Percentiles rank a stretch among this genome's conserved stretches.
Evolutionary conservation across 2,113 vertebrate genomes (phyloP).

Genomic region (Struthio camelus): DNA sequence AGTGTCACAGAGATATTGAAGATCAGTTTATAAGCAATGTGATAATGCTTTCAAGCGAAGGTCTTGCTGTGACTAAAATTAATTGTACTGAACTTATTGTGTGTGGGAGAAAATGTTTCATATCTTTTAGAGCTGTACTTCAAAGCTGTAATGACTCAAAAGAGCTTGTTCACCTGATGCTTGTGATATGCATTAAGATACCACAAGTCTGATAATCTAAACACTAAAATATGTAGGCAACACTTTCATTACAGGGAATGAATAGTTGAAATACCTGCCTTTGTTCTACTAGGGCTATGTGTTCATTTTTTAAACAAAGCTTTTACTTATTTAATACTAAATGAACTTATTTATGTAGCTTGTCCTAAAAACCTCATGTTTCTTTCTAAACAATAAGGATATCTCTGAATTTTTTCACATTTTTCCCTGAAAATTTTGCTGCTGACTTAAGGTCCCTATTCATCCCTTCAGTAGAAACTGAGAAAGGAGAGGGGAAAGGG

Average conservation of each 20-base stretch:
- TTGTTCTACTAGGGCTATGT: not conserved
- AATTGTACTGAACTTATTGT: constrained; percentile 2
- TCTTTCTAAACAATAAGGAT: not conserved
- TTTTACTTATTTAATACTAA: not conserved
- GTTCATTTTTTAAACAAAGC: not conserved
- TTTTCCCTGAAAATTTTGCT: not conserved
- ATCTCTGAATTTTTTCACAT: not conserved
- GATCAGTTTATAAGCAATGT: constrained; percentile 8
- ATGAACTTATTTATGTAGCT: not conserved
- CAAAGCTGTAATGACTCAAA: not conserved
- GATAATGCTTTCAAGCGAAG: not conserved
- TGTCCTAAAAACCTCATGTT: not conserved
- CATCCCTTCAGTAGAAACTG: not conserved
- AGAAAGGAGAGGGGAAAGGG: not conserved
- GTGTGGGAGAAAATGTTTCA: constrained; percentile 8
- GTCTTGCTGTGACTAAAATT: not conserved
- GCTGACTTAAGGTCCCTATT: not conserved
- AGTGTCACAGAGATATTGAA: not conserved
- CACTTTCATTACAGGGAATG: not conserved
- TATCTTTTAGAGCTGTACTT: constrained; percentile 6
- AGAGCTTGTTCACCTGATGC: not conserved
- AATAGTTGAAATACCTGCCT: not conserved
- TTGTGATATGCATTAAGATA: not conserved
- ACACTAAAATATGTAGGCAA: not conserved
- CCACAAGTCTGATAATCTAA: not conserved